Base-by-base conservation (phyloP, 92 coral and sea anemone genomes). In the Nematostella vectensis region DNA sequence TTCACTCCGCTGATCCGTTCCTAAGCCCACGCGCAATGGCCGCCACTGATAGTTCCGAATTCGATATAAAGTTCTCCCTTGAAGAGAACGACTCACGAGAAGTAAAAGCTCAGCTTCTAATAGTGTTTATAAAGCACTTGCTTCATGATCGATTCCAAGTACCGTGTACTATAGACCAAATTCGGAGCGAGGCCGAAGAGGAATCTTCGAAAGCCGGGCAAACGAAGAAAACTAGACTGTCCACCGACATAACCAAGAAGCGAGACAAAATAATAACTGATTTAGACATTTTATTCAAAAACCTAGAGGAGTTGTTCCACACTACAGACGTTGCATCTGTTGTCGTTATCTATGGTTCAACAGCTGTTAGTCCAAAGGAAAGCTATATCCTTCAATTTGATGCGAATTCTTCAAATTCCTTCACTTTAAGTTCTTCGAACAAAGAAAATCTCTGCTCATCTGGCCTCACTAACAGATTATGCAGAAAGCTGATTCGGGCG, bases 351-450 rank as follows among this genome's bases (percentile, higher is more conserved):
- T 76, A 84, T 49, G 99, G 99, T 2, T 69, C 99, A 38, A 93
- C 96, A 1, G 75, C 84, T 50, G 94, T 93, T 55, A 93, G 95
- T 62, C 89, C 99, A 3, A 93, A 85, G 68, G 99, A 93, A 57
- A 63, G 52, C 15, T 93, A 78, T 50, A 57, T 61, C 17, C 59
- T 93, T 18, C 48, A 69, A 11, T 86, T 86, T 22, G 23, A 45
- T 10, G 9, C 51, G 21, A 45, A 45, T 45, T 45, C 51, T 45
- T 19, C 23, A 4, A 45, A 45, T 45, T 45, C 51, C 21, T 45
- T 19, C 21, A n/a, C n/a, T n/a, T n/a, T n/a, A n/a, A 45, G 51
- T 10, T 17, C 23, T 4, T 45, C 18, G 51, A 45, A 45, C 23
- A 45, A 45, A 22, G 51, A 45, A 17, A 45, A 45, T 15, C n/a